A percentile compares a stretch with the other conserved stretches of the same genome.
Conservation (phyloP, 2,888 invertebrate species). For the Autographa gamma region DNA sequence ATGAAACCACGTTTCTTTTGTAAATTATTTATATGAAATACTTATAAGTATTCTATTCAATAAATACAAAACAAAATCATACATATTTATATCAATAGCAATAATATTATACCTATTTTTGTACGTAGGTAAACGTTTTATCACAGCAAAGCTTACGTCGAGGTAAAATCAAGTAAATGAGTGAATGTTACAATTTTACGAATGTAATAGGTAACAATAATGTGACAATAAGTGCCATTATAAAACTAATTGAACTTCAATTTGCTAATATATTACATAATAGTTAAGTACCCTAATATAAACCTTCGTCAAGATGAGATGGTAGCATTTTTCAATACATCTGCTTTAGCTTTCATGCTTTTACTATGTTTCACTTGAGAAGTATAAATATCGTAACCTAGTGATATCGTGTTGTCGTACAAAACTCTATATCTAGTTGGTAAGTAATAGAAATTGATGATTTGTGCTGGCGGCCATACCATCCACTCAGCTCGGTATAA, state of each 20-base stretch:
- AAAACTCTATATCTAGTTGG: constrained; percentile 95
- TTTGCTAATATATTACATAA: constrained; percentile 26
- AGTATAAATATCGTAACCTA: constrained; percentile 96
- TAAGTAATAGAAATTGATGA: constrained; percentile 96
- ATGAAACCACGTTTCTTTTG: not conserved
- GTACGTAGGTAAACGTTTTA: constrained; percentile 63
- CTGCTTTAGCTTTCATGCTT: constrained; percentile 58
- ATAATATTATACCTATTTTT: constrained; percentile 43
- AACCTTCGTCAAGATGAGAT: constrained; percentile 43
- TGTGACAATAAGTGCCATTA: constrained; percentile 48
- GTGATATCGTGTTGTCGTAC: constrained; percentile 96
- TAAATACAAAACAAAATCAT: constrained; percentile 49
- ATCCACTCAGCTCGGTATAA: constrained; percentile 97
- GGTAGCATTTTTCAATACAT: constrained; percentile 39
- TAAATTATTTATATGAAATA: constrained; percentile 1
- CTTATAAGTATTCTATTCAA: constrained; percentile 42
- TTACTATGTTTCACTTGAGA: constrained; percentile 93
- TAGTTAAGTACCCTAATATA: constrained; percentile 14
- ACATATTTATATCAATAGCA: constrained; percentile 32
- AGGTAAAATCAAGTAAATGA: constrained; percentile 32
- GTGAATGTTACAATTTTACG: constrained; percentile 17
- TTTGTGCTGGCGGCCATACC: constrained; percentile 98
- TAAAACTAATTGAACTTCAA: constrained; percentile 45
- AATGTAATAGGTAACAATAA: constrained; percentile 21
- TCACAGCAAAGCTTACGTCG: constrained; percentile 73